A percentile compares a stretch with the other conserved stretches of the same genome.
phyloP scores from a whole-genome alignment of 2,888 invertebrate genomes.

The Syritta pipiens region DNA sequence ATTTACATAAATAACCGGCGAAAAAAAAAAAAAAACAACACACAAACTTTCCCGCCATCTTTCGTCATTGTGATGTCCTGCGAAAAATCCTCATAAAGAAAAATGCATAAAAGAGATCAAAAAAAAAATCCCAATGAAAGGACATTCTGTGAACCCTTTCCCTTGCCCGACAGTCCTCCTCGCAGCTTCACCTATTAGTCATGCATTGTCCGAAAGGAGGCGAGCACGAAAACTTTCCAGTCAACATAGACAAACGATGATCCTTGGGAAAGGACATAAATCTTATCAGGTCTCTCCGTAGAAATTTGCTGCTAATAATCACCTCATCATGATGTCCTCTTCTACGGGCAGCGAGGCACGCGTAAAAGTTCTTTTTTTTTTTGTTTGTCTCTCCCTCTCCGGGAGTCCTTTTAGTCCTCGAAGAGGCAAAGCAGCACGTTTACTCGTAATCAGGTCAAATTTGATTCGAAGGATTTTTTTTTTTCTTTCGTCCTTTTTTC shows the following conservation, averaged over 20 bases:
- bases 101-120: constrained; percentile 54
- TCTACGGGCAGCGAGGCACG: not conserved
- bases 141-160: constrained; percentile 38
- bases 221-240: constrained; percentile 32
- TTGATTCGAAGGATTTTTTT: constrained; percentile 45
- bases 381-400: not conserved
- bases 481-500: constrained; percentile 21
- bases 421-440: constrained; percentile 39
- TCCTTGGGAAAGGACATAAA: constrained; percentile 50
- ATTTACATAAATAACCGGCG: constrained; percentile 68
- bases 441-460: constrained; percentile 58
- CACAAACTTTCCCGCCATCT: constrained; percentile 20
- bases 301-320: constrained; percentile 63
- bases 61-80: constrained; percentile 65
- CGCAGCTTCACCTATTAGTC: constrained; percentile 46
- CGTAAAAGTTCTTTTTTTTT: constrained; percentile 26
- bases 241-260: constrained; percentile 55
- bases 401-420: not conserved
- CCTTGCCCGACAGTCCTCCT: not conserved
- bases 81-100: constrained; percentile 55
- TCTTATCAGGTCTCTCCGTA: constrained; percentile 51
- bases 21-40: constrained; percentile 2
- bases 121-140: constrained; percentile 9
- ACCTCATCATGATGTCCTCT: constrained; percentile 45
- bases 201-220: constrained; percentile 39